Conservation (phyloP, 2,797 vertebrate genomes). For the Anabacerthia variegaticeps region DNA sequence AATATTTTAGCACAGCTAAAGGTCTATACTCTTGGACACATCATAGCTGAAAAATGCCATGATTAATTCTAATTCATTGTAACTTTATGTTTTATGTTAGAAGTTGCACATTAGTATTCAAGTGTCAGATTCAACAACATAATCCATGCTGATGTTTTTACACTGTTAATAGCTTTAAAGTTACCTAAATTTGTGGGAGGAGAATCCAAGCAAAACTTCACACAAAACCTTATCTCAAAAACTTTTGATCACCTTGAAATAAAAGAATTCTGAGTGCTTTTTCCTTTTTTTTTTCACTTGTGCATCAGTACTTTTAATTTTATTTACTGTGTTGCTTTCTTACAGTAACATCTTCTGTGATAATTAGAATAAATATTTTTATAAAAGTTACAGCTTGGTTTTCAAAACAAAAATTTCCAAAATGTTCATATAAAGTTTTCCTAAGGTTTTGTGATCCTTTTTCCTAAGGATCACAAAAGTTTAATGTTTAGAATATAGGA, state of each 20-base stretch:
- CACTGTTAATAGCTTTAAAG: too few relatives aligned
- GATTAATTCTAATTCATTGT: background rate
- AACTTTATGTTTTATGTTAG: background rate
- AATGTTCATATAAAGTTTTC: background rate
- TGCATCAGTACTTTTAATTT: background rate
- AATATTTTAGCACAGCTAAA: background rate
- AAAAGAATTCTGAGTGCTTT: background rate
- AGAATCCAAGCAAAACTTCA: too few relatives aligned
- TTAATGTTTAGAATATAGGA: background rate
- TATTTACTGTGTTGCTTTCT: background rate
- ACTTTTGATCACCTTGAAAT: too few relatives aligned
- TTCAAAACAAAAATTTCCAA: background rate
- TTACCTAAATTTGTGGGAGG: too few relatives aligned
- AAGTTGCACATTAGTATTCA: too few relatives aligned
- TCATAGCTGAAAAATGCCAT: background rate
- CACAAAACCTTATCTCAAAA: too few relatives aligned
- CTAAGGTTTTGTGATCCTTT: background rate
- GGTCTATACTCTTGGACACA: background rate
- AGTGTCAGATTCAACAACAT: too few relatives aligned
- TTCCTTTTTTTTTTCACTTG: background rate
- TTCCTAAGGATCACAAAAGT: background rate
- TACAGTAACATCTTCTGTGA: background rate
- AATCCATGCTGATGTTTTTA: too few relatives aligned
- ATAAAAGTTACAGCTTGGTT: background rate
- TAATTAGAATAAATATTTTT: background rate